A percentile compares a stretch with the other conserved stretches of the same genome.
These are phyloP conservation scores for Scolopax mira DNA, from an alignment of 2,113 vertebrate species.

Conservation along the genomic window DNA sequence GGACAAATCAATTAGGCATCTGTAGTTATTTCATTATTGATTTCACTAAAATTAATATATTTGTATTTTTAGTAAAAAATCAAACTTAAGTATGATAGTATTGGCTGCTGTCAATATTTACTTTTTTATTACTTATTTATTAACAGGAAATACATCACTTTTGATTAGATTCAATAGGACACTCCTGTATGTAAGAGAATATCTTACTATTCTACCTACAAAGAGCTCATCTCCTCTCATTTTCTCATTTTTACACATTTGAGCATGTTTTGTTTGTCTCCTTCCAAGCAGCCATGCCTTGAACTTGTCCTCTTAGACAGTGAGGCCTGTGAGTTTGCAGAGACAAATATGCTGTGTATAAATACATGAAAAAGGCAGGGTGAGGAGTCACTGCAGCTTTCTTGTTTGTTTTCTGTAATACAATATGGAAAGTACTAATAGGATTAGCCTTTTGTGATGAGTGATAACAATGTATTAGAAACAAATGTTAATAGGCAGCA, in stretches of 20 bases:
- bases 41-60: background rate
- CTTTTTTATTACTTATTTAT: too few relatives aligned
- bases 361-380: background rate
- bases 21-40: background rate
- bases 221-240: background rate
- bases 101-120: background rate
- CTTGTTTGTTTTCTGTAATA: conserved; percentile 62
- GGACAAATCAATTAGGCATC: background rate
- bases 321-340: background rate
- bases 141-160: background rate
- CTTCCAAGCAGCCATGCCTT: background rate
- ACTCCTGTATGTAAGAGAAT: background rate
- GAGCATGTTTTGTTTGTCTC: background rate
- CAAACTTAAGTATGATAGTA: background rate
- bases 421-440: conserved; percentile 49
- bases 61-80: background rate
- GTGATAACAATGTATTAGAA: conserved; percentile 65
- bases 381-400: background rate
- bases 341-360: background rate
- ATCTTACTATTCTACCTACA: background rate
- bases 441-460: conserved; percentile 67
- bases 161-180: background rate
- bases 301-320: background rate
- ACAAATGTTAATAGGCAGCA: conserved; percentile 63
- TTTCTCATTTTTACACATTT: background rate